Evolutionary conservation across 2,113 vertebrate genomes (phyloP).

Genomic region (Solea solea): DNA sequence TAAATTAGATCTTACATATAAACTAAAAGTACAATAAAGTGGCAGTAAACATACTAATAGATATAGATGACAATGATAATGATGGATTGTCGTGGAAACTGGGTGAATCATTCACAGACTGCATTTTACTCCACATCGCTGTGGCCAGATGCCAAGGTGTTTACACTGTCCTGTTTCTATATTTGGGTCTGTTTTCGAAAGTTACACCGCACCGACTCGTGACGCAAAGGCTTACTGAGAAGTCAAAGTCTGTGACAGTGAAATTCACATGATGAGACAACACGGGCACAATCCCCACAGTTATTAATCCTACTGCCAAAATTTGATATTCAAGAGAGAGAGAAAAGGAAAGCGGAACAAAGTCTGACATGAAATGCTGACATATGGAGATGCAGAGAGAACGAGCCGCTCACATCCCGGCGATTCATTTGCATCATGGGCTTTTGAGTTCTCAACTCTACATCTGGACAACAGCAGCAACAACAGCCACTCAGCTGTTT

Average conservation of each 20-base stretch:
- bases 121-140: background rate
- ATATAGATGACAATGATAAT: background rate
- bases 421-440: slow-evolving; percentile 26
- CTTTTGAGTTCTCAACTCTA: slow-evolving; percentile 42
- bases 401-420: background rate
- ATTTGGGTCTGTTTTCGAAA: slow-evolving; percentile 26
- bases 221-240: slow-evolving; percentile 8
- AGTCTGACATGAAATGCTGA: slow-evolving; percentile 10
- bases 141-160: background rate
- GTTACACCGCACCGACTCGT: background rate
- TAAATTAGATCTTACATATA: too few species aligned
- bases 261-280: slow-evolving; percentile 24
- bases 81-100: background rate
- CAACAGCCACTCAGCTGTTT: slow-evolving; percentile 47
- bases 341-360: slow-evolving; percentile 2
- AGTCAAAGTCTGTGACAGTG: slow-evolving; percentile 17
- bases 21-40: too few species aligned
- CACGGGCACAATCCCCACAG: background rate
- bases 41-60: background rate
- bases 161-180: slow-evolving; percentile 14
- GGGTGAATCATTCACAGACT: background rate
- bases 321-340: slow-evolving; percentile 4
- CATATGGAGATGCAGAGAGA: slow-evolving; percentile 30
- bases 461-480: slow-evolving; percentile 65
- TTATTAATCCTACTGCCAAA: slow-evolving; percentile 26